A percentile compares a stretch with the other conserved stretches of the same genome.
Evolutionary conservation across 2,797 vertebrate species (phyloP).

Genomic region (Ibycter americanus): DNA sequence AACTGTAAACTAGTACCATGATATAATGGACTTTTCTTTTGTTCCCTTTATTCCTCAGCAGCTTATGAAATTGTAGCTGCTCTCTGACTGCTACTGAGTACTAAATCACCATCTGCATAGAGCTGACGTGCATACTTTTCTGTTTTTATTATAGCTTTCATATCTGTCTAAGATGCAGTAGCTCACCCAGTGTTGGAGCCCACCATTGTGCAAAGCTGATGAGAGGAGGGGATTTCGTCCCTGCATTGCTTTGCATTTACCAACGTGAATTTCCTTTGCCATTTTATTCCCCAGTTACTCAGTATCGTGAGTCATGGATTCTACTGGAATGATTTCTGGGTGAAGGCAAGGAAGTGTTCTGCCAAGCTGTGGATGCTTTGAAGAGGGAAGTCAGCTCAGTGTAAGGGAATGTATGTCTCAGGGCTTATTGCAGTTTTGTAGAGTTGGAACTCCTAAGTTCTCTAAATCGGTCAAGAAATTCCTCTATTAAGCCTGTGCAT

Average conservation of each 20-base stretch:
- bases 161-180: background rate
- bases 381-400: background rate
- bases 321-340: background rate
- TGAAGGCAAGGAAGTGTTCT: background rate
- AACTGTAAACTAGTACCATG: background rate
- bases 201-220: background rate
- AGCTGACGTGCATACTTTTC: background rate
- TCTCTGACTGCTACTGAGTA: background rate
- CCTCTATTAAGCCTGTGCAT: background rate
- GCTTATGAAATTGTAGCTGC: background rate
- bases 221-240: background rate
- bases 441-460: background rate
- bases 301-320: background rate
- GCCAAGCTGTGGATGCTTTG: background rate
- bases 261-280: background rate
- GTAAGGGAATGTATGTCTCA: background rate
- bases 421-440: background rate
- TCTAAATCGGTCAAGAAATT: background rate
- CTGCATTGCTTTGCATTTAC: background rate
- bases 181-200: background rate
- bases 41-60: background rate
- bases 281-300: background rate
- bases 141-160: background rate
- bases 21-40: background rate
- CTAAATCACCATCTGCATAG: background rate